Evolutionary conservation across 2,113 vertebrate species (phyloP).

Genomic region (Semnornis frantzii): DNA sequence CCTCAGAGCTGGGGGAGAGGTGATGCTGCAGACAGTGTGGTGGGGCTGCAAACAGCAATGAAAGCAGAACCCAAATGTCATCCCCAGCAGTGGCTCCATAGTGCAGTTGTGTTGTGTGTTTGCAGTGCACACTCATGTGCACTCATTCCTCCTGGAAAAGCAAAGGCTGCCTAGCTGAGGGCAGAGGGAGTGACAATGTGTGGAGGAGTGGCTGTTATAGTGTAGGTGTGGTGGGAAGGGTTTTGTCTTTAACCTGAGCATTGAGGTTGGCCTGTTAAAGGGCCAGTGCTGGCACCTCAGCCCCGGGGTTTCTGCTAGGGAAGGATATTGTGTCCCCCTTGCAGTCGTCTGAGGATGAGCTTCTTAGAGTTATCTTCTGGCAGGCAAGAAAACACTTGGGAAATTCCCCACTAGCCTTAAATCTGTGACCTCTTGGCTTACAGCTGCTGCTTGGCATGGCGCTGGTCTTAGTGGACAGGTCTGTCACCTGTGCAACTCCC

Average conservation of each 20-base stretch:
- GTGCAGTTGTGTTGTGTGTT: background rate
- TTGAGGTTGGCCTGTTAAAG: background rate
- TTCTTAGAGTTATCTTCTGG: fast-evolving
- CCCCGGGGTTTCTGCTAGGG: background rate
- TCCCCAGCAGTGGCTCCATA: fast-evolving
- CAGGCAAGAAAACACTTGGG: fast-evolving
- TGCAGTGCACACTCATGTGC: background rate
- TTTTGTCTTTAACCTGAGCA: background rate
- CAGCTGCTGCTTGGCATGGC: background rate
- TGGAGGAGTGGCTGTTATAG: background rate
- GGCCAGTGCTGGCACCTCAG: background rate
- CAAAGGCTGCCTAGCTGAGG: background rate
- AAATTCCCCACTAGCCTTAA: background rate
- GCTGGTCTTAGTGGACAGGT: background rate
- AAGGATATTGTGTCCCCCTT: background rate
- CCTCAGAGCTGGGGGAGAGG: fast-evolving
- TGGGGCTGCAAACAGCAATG: background rate
- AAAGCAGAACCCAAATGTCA: background rate
- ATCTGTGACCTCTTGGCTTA: background rate
- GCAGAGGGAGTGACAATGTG: background rate
- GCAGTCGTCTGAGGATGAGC: background rate
- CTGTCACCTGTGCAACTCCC: background rate
- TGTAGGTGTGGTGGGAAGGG: fast-evolving
- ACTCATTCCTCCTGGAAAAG: background rate
- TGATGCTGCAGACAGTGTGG: background rate